Evolutionary conservation across 2,113 vertebrate species (phyloP).

Genomic region (Tenebrosternarchus preto): DNA sequence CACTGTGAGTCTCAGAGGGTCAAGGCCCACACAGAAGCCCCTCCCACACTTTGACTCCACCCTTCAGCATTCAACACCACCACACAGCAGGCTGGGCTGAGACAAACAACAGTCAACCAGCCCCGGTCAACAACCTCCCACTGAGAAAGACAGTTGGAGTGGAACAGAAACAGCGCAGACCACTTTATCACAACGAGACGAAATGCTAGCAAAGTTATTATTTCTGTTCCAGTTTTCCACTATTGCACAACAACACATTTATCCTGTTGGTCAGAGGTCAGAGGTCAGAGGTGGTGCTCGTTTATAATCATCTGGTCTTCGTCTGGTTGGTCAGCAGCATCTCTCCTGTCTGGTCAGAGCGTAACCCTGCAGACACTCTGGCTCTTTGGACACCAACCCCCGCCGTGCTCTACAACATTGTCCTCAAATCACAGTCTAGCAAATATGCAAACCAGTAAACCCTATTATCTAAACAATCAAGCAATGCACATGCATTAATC

Average conservation of each 20-base stretch:
- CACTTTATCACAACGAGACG: constrained; percentile 7
- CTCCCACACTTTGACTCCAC: not conserved
- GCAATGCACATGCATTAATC: too few species aligned
- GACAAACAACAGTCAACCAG: too few species aligned
- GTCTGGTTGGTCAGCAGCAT: not conserved
- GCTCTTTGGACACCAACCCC: too few species aligned
- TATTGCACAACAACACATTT: not conserved
- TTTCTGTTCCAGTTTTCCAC: not conserved
- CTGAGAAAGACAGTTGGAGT: constrained; percentile 54
- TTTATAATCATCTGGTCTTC: too few species aligned
- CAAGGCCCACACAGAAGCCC: too few species aligned
- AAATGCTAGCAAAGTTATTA: not conserved
- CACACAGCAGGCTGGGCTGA: constrained; percentile 50
- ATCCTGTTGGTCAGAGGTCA: not conserved
- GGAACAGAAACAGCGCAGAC: not conserved
- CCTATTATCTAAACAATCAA: too few species aligned
- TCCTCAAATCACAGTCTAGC: too few species aligned
- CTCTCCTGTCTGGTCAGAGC: not conserved
- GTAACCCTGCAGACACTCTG: too few species aligned
- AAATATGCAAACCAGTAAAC: too few species aligned
- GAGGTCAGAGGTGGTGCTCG: not conserved
- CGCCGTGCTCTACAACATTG: too few species aligned
- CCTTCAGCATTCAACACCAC: constrained; percentile 45
- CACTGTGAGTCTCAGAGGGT: too few species aligned
- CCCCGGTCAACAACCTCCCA: too few species aligned